Evolutionary conservation across 2,113 vertebrate species (phyloP).

Genomic region (Prietella phreatophila): DNA sequence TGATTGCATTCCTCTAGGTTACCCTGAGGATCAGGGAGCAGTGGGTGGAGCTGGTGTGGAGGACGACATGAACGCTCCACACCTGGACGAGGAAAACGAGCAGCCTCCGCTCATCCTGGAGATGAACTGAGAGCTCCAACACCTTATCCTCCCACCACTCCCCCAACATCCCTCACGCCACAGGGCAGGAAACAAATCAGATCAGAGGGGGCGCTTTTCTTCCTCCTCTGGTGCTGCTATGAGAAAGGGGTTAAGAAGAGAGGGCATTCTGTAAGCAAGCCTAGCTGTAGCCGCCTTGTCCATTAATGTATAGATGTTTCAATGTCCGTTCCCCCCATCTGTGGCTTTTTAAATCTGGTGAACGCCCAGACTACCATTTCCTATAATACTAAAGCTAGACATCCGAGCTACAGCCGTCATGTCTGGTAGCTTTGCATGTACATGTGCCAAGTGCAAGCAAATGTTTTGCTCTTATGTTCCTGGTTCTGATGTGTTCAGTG

Average conservation of each 20-base stretch:
- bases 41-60: conserved; percentile 87
- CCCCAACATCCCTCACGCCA: conserved; percentile 38
- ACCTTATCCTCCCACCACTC: too few relatives aligned
- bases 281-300: conserved; percentile 76
- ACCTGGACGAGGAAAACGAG: conserved; percentile 92
- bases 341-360: conserved; percentile 68
- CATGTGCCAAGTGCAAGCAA: conserved; percentile 81
- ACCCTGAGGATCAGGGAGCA: conserved; percentile 89
- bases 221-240: conserved; percentile 83
- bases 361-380: conserved; percentile 33
- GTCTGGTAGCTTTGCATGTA: conserved; percentile 90
- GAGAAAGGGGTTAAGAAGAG: conserved; percentile 75
- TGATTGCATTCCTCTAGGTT: conserved; percentile 72
- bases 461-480: conserved; percentile 47
- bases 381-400: conserved; percentile 45
- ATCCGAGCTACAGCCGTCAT: conserved; percentile 60
- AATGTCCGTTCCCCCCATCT: conserved; percentile 64
- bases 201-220: conserved; percentile 64
- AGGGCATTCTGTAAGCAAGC: conserved; percentile 68
- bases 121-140: conserved; percentile 76
- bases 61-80: conserved; percentile 83
- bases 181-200: conserved; percentile 65
- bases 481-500: conserved; percentile 50
- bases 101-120: conserved; percentile 96
- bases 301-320: conserved; percentile 55